Conservation (phyloP, 1,140 invertebrate species). For the Magallana gigas region DNA sequence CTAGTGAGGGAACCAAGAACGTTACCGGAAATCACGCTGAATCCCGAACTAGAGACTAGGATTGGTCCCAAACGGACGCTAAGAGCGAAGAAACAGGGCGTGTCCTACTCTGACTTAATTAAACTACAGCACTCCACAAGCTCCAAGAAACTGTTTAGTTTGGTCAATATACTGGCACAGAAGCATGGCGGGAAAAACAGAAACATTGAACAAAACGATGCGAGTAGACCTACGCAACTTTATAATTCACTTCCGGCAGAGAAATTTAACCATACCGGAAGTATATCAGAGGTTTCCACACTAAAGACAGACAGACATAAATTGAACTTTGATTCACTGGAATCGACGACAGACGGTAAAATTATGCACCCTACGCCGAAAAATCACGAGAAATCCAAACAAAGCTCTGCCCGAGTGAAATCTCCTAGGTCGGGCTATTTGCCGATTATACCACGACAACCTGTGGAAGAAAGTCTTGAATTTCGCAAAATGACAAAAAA, state of each 20-base stretch:
- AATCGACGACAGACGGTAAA: neutral
- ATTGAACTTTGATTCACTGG: neutral
- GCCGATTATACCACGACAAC: neutral
- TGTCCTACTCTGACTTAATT: slow-evolving; percentile 57
- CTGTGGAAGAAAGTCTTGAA: neutral
- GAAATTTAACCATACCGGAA: neutral
- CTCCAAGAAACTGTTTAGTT: slow-evolving; percentile 51
- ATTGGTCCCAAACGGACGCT: neutral
- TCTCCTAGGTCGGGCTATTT: neutral
- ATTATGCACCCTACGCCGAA: neutral
- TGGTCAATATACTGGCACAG: slow-evolving; percentile 58
- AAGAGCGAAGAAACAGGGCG: slow-evolving; percentile 41
- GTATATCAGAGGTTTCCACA: neutral
- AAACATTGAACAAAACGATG: neutral
- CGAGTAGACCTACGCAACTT: neutral
- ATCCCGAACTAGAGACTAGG: neutral
- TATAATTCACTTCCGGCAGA: too few species aligned
- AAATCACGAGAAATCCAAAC: neutral
- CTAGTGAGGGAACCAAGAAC: neutral
- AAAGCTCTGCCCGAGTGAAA: neutral
- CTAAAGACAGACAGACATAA: neutral
- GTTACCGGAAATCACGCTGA: neutral
- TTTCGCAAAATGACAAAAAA: neutral
- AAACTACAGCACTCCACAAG: slow-evolving; percentile 58
- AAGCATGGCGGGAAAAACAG: slow-evolving; percentile 50